Evolutionary conservation across 2,113 vertebrate species (phyloP), one percentile per base, ranked within the genome.

Genomic region (Setophaga petechia): DNA sequence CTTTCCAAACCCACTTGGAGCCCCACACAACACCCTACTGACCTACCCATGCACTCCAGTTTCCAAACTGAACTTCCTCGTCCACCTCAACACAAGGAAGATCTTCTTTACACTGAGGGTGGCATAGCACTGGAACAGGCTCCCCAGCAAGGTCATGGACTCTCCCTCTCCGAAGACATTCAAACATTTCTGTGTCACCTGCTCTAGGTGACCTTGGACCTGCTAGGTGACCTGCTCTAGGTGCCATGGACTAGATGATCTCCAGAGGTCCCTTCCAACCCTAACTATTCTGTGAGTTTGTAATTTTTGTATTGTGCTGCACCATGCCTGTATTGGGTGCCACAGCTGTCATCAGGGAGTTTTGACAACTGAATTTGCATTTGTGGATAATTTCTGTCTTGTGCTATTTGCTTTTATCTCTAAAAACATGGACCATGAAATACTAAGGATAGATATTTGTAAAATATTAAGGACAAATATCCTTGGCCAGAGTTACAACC

Each of bases 41-140:
- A 67, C 6, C 3, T 5, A 12, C 1, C 21, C 19, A 0, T 12
- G 2, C 43, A 14, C 37, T 63, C 57, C 2, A 2, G 3, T 12
- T 55, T 10, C 49, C 67, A 21, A 14, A 55, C 39, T 22, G 31
- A 28, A 24, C 33, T 10, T 39, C n/a, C 6, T 28, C 5, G 0
- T 61, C 47, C 47, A 23, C 22, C 31, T 43, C 35, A 49, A 23
- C 2, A 23, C 7, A 24, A 55, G 24, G n/a, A 47, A 31, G 17
- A 62, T 21, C 63, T 68, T 54, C 52, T 51, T 67, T 22, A 55
- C 30, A 18, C 7, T 18, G 62, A 27, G 30, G 11, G 24, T 41
- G 28, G 24, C 39, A 54, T 54, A 41, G 24, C 46, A 31, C 28
- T 39, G 39, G 68, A 54, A 54, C 46, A 68, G 28, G 17, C n/a